Percentiles rank a stretch among this genome's conserved stretches.
Evolutionary conservation across 2,888 invertebrate species (phyloP).

Genomic region (Timema podura): DNA sequence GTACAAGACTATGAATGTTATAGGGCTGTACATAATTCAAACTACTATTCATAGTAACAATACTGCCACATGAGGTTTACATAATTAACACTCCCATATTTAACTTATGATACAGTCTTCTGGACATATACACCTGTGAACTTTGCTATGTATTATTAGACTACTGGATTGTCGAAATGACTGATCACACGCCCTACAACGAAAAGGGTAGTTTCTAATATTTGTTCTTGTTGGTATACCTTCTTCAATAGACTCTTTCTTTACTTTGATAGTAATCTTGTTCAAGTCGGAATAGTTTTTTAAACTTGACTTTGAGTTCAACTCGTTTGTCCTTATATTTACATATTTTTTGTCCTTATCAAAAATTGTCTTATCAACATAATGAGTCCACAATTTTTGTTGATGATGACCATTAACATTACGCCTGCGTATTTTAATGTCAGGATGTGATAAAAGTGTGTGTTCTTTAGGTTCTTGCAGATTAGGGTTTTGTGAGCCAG

Average conservation of each 20-base stretch:
- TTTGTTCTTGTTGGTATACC: too few relatives aligned
- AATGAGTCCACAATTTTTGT: conserved; percentile 7
- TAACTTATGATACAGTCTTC: conserved; percentile 7
- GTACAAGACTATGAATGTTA: too few relatives aligned
- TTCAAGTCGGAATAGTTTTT: neutral
- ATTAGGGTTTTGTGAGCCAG: neutral
- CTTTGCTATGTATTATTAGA: conserved; percentile 9
- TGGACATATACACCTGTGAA: neutral
- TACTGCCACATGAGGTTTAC: too few relatives aligned
- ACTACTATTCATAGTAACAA: too few relatives aligned
- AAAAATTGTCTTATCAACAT: conserved; percentile 6
- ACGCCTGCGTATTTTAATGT: neutral
- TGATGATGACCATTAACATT: neutral
- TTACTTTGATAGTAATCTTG: neutral
- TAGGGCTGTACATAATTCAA: too few relatives aligned
- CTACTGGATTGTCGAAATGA: conserved; percentile 11
- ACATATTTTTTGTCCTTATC: neutral
- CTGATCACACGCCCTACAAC: neutral
- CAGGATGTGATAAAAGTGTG: neutral
- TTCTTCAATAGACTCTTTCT: conserved; percentile 3
- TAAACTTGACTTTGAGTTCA: too few relatives aligned
- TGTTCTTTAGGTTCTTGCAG: neutral
- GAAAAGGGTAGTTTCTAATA: neutral
- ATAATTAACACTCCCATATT: neutral
- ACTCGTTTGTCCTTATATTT: neutral